Base-by-base conservation (phyloP, 2,113 vertebrate genomes). In the Mystacornis crossleyi region DNA sequence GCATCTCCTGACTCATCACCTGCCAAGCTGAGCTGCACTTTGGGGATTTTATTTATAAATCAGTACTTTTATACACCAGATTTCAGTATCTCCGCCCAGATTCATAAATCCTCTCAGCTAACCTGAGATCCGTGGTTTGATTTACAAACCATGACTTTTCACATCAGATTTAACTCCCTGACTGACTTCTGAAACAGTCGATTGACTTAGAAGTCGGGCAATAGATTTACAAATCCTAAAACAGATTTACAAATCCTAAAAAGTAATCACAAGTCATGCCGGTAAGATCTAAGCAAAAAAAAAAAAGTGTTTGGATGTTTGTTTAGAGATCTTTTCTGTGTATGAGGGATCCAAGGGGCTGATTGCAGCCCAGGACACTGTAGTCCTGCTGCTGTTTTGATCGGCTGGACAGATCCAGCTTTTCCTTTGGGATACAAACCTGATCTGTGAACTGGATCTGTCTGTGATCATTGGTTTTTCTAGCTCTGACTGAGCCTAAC, bases 161-260 rank as follows among this genome's bases (percentile, higher is more conserved):
- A 21, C 66, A 62, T 96, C 96, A 95, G 85, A 82, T 94, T 95
- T 96, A 96, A 96, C 80, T 96, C 94, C 47, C 90, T 81, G 81
- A 89, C 92, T 92, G 80, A 94, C 92, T 93, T 74, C 75, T 71
- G 80, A 97, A 94, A 66, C 60, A 14, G 93, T 94, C 36, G 28
- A 95, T 87, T 96, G 90, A 91, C 90, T 95, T 94, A 78, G 31
- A 96, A 95, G 83, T 61, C 94, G 92, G 89, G 83, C 77, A 81
- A 92, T 61, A 94, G 92, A 95, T 95, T 96, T 91, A 96, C 90
- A 97, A 97, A 95, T 73, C 84, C 93, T 90, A 72, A 95, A 96
- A 61, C 79, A 95, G 85, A 66, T 96, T 97, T 93, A 78, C 90
- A 95, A 95, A 95, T 90, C 54, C 57, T 91, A 88, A 91, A 61